Percentiles rank a stretch among this genome's conserved stretches.
Evolutionary conservation across 2,797 vertebrate genomes (phyloP).

Genomic region (Amblyopsis hoosieri): DNA sequence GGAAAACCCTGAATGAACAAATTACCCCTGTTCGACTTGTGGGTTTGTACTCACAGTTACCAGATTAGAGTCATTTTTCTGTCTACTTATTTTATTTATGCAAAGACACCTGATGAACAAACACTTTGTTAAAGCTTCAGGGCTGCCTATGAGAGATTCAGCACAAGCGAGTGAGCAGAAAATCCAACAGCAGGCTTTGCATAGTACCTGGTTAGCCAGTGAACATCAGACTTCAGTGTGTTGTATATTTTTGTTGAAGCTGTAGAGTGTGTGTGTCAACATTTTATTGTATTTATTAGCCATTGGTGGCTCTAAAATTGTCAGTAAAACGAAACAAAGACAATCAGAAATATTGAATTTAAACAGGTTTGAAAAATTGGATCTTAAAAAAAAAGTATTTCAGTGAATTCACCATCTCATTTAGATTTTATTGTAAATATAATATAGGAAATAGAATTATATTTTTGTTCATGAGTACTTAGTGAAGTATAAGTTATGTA

Average conservation of each 20-base stretch:
- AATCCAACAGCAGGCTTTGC: slow-evolving; percentile 78
- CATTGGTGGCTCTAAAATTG: slow-evolving; percentile 92
- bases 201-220: slow-evolving; percentile 80
- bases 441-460: slow-evolving; percentile 97
- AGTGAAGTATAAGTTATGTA: slow-evolving; percentile 97
- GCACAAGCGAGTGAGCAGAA: slow-evolving; percentile 79
- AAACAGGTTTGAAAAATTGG: slow-evolving; percentile 77
- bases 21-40: slow-evolving; percentile 92
- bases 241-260: slow-evolving; percentile 86
- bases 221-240: slow-evolving; percentile 79
- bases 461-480: slow-evolving; percentile 95
- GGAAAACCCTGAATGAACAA: slow-evolving; percentile 90
- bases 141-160: slow-evolving; percentile 82
- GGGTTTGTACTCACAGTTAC: slow-evolving; percentile 91
- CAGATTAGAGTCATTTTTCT: slow-evolving; percentile 92
- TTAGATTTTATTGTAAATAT: slow-evolving; percentile 96
- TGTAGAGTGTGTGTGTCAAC: slow-evolving; percentile 82
- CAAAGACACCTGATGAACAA: slow-evolving; percentile 93
- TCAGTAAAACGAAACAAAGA: slow-evolving; percentile 85
- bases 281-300: slow-evolving; percentile 96
- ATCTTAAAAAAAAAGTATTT: slow-evolving; percentile 82
- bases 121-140: slow-evolving; percentile 95
- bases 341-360: slow-evolving; percentile 82
- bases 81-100: slow-evolving; percentile 99
- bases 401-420: slow-evolving; percentile 88